A percentile compares a stretch with the other conserved stretches of the same genome.
Evolutionary conservation across 2,888 invertebrate genomes (phyloP).

Genomic region (Cataglyphis rosenhaueri): DNA sequence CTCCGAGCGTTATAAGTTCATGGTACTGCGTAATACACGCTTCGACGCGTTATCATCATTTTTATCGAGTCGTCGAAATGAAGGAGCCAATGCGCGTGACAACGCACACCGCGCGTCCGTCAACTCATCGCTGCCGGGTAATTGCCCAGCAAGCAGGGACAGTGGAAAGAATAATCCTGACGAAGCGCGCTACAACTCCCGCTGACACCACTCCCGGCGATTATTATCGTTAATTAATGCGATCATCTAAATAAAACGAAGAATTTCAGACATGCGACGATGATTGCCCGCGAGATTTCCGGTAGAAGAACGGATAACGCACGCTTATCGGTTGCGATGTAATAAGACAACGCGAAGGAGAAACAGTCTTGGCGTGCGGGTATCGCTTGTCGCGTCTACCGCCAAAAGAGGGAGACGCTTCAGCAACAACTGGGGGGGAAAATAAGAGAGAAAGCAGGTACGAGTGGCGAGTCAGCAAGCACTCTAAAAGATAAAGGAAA

Average conservation of each 20-base stretch:
- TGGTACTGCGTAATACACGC: conserved; percentile 25
- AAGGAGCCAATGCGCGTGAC: conserved; percentile 28
- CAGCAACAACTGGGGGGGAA: not conserved
- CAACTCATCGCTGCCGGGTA: conserved; percentile 9
- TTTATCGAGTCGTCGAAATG: conserved; percentile 35
- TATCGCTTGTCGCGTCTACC: conserved; percentile 29
- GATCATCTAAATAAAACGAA: conserved; percentile 32
- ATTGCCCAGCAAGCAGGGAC: conserved; percentile 1
- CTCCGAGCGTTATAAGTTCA: conserved; percentile 33
- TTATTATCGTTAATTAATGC: conserved; percentile 47
- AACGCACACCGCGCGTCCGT: conserved; percentile 6
- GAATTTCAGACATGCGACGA: conserved; percentile 11
- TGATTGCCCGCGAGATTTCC: conserved; percentile 28
- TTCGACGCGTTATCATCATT: conserved; percentile 47
- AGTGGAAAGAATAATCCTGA: conserved; percentile 18
- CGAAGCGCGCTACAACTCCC: conserved; percentile 8
- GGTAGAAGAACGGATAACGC: conserved; percentile 18
- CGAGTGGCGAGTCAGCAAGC: not conserved
- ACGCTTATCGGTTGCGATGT: conserved; percentile 58
- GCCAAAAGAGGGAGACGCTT: conserved; percentile 19
- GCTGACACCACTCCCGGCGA: not conserved
- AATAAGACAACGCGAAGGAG: conserved; percentile 55
- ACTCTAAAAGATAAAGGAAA: conserved; percentile 38
- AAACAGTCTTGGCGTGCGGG: conserved; percentile 26
- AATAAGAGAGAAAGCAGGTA: conserved; percentile 2